Evolutionary conservation across 2,888 invertebrate genomes (phyloP).

Genomic region (Leptopilina myrica): DNA sequence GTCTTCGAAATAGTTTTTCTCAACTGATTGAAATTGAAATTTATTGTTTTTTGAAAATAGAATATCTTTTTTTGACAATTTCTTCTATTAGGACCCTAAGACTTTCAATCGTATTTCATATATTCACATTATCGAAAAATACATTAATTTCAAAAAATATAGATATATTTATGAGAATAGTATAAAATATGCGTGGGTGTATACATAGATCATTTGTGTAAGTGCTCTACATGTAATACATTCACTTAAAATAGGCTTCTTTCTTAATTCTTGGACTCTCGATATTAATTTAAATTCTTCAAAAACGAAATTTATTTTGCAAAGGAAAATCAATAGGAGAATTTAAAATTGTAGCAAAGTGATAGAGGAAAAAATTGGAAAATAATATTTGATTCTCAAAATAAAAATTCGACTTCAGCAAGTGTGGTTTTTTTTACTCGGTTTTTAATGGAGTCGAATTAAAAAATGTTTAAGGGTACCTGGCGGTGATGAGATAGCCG

Average conservation of each 20-base stretch:
- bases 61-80: constrained; percentile 17
- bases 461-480: constrained; percentile 52
- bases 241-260: constrained; percentile 61
- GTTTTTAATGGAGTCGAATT: constrained; percentile 27
- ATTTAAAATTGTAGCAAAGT: background rate
- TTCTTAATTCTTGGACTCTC: constrained; percentile 59
- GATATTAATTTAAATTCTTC: constrained; percentile 48
- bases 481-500: constrained; percentile 73
- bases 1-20: no score
- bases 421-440: no score
- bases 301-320: background rate
- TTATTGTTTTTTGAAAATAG: constrained; percentile 5
- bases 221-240: constrained; percentile 57
- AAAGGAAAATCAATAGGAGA: no score
- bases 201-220: constrained; percentile 58
- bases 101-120: constrained; percentile 3
- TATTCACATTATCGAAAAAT: constrained; percentile 64
- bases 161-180: constrained; percentile 58
- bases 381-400: constrained; percentile 22
- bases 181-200: constrained; percentile 51
- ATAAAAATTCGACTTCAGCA: background rate
- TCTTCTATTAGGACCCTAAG: constrained; percentile 24
- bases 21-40: no score
- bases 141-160: constrained; percentile 66
- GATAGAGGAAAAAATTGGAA: background rate